A percentile compares a stretch with the other conserved stretches of the same genome.
These are phyloP conservation scores for Pseudoatta argentina DNA, from an alignment of 1,140 invertebrate species.

Conservation along the genomic window DNA sequence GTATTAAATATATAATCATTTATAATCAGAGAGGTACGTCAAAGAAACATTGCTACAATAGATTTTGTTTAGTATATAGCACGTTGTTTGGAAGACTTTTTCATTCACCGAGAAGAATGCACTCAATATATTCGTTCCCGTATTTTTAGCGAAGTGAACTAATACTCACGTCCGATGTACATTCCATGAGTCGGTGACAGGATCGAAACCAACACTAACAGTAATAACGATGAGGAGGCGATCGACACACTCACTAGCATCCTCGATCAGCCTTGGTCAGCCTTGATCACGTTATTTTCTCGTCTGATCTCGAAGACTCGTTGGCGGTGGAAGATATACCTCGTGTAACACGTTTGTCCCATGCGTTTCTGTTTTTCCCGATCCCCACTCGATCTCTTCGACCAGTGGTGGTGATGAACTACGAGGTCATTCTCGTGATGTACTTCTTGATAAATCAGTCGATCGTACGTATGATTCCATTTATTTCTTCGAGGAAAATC, in stretches of 20 bases:
- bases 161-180: constrained; percentile 35
- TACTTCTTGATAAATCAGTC: background rate
- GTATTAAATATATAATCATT: background rate
- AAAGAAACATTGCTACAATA: background rate
- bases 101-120: background rate
- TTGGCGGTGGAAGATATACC: constrained; percentile 7
- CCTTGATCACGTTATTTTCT: background rate
- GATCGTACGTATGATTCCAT: background rate
- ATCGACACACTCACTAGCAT: background rate
- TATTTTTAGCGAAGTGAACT: background rate
- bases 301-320: background rate
- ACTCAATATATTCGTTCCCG: background rate
- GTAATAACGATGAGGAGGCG: background rate
- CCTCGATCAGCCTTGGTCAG: constrained; percentile 18
- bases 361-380: constrained; percentile 31
- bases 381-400: constrained; percentile 15
- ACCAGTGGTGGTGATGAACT: background rate
- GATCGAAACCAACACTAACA: background rate
- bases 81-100: background rate
- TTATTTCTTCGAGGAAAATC: constrained; percentile 1
- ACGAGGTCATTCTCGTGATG: constrained; percentile 15
- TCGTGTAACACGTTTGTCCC: background rate
- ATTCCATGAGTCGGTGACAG: background rate
- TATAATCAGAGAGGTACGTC: background rate
- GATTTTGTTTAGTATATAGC: background rate